Percentiles rank a stretch among this genome's conserved stretches.
phyloP scores from a whole-genome alignment of 2,113 vertebrate species.

The Neolamprologus sp. region DNA sequence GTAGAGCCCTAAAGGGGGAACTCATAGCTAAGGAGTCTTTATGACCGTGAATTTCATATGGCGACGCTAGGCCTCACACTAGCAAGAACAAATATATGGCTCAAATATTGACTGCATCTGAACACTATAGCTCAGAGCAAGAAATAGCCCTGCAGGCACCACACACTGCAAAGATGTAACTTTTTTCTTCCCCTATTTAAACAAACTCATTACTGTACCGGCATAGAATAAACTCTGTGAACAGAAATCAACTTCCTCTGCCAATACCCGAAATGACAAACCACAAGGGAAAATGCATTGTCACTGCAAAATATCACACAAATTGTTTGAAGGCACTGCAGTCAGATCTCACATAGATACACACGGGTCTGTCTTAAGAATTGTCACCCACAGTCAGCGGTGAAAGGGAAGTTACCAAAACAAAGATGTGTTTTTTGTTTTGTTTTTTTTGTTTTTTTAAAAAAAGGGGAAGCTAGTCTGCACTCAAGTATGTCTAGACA shows the following conservation, averaged over 20 bases:
- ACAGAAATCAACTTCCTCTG: not conserved
- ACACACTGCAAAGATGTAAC: not conserved
- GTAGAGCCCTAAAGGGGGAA: not conserved
- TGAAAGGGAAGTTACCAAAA: not conserved
- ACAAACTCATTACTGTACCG: rapidly evolving
- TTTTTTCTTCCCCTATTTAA: not conserved
- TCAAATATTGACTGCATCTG: not conserved
- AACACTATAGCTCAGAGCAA: not conserved
- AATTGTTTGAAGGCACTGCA: not conserved
- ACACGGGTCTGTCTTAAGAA: not conserved
- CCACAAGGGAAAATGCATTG: not conserved
- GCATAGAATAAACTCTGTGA: not conserved
- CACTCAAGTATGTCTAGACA: not conserved
- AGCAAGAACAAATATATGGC: not conserved
- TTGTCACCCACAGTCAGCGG: not conserved
- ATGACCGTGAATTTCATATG: rapidly evolving
- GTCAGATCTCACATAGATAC: not conserved
- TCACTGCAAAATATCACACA: not conserved
- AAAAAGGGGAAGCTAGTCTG: not conserved
- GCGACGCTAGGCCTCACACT: not conserved
- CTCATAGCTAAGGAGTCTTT: not conserved
- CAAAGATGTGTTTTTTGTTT: not conserved
- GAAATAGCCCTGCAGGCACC: not conserved
- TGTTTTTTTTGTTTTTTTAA: too few species aligned
- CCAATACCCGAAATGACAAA: not conserved